phyloP scores from a whole-genome alignment of 1,140 invertebrate species.

The Arion vulgaris region DNA sequence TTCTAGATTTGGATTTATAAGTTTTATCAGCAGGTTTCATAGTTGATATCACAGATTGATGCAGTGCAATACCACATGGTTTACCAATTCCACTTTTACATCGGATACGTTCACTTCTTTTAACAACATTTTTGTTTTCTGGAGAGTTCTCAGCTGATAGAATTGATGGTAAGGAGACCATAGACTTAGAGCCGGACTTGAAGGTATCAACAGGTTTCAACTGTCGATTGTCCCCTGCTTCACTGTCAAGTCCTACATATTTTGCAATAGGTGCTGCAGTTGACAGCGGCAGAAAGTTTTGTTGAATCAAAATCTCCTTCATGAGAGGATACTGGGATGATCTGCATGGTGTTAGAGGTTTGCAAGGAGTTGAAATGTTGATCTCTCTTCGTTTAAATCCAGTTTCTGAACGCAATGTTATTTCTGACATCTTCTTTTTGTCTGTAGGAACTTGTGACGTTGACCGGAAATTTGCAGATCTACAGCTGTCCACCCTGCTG shows the following conservation, averaged over 20 bases:
- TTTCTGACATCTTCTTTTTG: not conserved
- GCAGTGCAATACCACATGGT: not conserved
- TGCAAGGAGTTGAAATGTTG: not conserved
- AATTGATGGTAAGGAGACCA: not conserved
- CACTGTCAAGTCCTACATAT: not conserved
- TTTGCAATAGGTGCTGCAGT: not conserved
- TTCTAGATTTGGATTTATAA: not conserved
- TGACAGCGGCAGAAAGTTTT: not conserved
- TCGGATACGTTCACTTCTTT: slow-evolving; percentile 23
- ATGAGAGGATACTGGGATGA: slow-evolving; percentile 19
- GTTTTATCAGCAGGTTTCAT: slow-evolving; percentile 15
- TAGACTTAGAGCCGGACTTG: not conserved
- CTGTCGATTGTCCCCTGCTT: not conserved
- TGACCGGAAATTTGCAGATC: not conserved
- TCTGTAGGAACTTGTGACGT: not conserved
- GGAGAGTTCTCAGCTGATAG: not conserved
- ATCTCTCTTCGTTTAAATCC: not conserved
- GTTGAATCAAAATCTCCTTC: slow-evolving; percentile 24
- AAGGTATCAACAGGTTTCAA: not conserved
- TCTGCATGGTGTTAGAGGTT: not conserved
- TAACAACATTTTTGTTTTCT: slow-evolving; percentile 10
- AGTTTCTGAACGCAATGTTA: not conserved
- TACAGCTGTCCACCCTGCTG: not conserved
- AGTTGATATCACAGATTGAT: slow-evolving; percentile 16
- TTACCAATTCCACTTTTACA: not conserved